Evolutionary conservation across 2,797 vertebrate genomes (phyloP).

Genomic region (Chiloscyllium punctatum): DNA sequence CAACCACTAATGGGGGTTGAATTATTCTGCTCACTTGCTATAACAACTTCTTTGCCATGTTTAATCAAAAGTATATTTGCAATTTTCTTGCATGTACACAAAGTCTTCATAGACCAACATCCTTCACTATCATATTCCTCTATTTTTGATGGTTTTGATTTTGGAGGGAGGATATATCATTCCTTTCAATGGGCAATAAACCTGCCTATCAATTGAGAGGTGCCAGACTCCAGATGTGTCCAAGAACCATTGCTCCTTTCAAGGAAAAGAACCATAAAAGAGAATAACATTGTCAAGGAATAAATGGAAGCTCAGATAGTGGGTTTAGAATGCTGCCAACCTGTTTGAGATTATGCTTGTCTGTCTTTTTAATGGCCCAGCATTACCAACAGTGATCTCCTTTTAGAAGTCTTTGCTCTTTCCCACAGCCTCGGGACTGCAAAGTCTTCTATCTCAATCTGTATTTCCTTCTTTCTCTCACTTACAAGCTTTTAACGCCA

Average conservation of each 20-base stretch:
- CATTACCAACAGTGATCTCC: background rate
- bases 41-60: background rate
- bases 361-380: background rate
- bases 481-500: background rate
- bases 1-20: background rate
- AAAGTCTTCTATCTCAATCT: too few relatives aligned
- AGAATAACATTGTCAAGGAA: background rate
- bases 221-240: background rate
- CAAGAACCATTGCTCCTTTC: background rate
- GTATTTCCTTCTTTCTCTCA: background rate
- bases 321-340: background rate
- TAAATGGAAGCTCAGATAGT: background rate
- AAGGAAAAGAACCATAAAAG: background rate
- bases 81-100: background rate
- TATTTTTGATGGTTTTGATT: background rate
- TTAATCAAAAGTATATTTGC: background rate
- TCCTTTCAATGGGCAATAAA: background rate
- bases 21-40: background rate
- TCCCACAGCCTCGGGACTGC: background rate
- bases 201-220: background rate
- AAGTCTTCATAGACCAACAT: background rate
- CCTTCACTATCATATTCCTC: background rate
- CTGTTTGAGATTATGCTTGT: conserved; percentile 9
- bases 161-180: background rate
- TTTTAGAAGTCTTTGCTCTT: background rate